These are phyloP conservation scores for Conus ventricosus DNA, from an alignment of 1,140 invertebrate species.

Conservation along the genomic window DNA sequence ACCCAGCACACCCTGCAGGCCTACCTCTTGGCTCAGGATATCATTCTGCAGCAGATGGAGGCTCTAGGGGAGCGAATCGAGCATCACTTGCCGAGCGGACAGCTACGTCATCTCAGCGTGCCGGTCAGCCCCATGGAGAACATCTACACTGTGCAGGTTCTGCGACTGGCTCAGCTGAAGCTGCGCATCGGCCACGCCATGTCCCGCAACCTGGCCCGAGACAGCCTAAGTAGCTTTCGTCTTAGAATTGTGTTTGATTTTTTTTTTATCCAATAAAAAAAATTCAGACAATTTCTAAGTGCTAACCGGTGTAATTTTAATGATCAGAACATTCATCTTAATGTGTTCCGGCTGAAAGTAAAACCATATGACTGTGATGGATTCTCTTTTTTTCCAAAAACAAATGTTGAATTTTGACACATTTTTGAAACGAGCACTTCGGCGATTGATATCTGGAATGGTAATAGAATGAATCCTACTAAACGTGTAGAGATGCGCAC, in stretches of 20 bases:
- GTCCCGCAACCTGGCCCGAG: conserved; percentile 62
- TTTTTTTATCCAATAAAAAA: too few relatives aligned
- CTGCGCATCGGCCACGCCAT: conserved; percentile 69
- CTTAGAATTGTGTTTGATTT: neutral
- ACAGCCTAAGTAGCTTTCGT: conserved; percentile 9
- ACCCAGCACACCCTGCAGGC: conserved; percentile 57
- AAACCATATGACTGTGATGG: too few relatives aligned
- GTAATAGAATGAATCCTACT: too few relatives aligned
- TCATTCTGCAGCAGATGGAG: conserved; percentile 69
- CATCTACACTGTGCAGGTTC: conserved; percentile 66
- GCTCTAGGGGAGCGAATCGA: conserved; percentile 68
- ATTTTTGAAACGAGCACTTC: too few relatives aligned
- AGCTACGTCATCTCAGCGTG: conserved; percentile 51
- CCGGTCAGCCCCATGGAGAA: conserved; percentile 68
- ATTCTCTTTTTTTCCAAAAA: too few relatives aligned
- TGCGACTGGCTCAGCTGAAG: conserved; percentile 66
- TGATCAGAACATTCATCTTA: too few relatives aligned
- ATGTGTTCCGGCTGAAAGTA: too few relatives aligned
- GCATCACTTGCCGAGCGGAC: conserved; percentile 58
- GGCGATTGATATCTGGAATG: too few relatives aligned
- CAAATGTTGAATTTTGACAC: too few relatives aligned
- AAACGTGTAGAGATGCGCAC: too few relatives aligned
- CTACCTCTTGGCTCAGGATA: conserved; percentile 66
- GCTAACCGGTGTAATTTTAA: too few relatives aligned
- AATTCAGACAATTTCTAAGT: too few relatives aligned